Evolutionary conservation across 2,888 invertebrate genomes (phyloP).

Genomic region (Mamestra brassicae): DNA sequence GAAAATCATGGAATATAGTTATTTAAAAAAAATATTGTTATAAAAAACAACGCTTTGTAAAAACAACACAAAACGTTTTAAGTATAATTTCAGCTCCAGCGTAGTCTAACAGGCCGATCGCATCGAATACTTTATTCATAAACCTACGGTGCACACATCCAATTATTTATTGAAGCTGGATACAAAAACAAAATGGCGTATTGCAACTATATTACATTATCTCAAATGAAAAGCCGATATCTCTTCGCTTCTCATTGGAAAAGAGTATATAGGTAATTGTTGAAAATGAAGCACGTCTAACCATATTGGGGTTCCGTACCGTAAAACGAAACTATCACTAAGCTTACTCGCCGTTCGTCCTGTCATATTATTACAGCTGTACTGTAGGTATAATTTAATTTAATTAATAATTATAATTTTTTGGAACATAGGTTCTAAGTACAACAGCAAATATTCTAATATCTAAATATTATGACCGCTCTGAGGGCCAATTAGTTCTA

Average conservation of each 20-base stretch:
- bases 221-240: conserved; percentile 6
- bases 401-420: too few species aligned
- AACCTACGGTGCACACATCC: conserved; percentile 26
- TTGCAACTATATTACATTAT: conserved; percentile 21
- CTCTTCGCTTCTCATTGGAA: not conserved
- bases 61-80: conserved; percentile 9
- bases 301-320: not conserved
- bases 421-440: too few species aligned
- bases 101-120: conserved; percentile 8
- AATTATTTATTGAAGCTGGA: conserved; percentile 42
- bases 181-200: conserved; percentile 31
- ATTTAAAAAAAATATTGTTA: not conserved
- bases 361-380: too few species aligned
- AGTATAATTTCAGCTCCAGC: conserved; percentile 9
- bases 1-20: not conserved
- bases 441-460: too few species aligned
- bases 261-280: not conserved
- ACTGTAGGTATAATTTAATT: too few species aligned
- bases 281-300: conserved; percentile 2
- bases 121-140: conserved; percentile 44
- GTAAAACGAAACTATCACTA: not conserved
- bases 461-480: too few species aligned
- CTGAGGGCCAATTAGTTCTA: too few species aligned
- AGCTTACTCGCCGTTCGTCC: too few species aligned
- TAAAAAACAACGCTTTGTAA: not conserved